Conservation (phyloP, 2,888 invertebrate species). For the Ceramica pisi region DNA sequence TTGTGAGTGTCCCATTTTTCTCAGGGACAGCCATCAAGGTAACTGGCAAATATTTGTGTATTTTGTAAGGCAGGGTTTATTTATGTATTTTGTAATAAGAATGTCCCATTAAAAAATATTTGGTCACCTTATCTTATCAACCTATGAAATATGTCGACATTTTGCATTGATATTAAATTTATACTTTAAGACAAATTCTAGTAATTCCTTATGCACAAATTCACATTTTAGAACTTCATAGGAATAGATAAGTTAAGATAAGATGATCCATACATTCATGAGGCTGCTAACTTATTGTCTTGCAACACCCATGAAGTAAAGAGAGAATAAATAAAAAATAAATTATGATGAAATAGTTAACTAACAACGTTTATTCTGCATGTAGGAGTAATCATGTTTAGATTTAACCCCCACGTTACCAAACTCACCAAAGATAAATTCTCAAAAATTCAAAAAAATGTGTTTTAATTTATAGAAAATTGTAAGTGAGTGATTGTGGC, state of each 20-base stretch:
- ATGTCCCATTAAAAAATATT: conserved; percentile 8
- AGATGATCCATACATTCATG: not conserved
- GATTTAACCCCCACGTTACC: conserved; percentile 31
- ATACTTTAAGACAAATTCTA: not conserved
- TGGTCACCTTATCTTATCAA: not conserved
- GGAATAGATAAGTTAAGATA: conserved; percentile 1
- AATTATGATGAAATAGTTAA: not conserved
- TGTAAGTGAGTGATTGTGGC: not conserved
- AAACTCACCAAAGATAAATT: conserved; percentile 56
- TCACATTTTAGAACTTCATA: not conserved
- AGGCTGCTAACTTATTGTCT: not conserved
- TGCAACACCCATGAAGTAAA: not conserved
- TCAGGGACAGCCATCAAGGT: conserved; percentile 29
- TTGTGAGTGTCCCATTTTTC: conserved; percentile 35
- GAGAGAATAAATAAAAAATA: not conserved
- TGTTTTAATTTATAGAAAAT: not conserved
- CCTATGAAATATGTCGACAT: conserved; percentile 3
- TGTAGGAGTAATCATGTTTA: conserved; percentile 21
- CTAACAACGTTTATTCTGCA: not conserved
- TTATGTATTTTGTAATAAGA: not conserved
- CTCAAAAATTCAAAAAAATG: conserved; percentile 28
- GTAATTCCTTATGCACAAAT: conserved; percentile 12
- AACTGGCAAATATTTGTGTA: conserved; percentile 14
- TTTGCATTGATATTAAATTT: not conserved
- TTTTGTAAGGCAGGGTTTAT: no score